Conservation (phyloP, 2,797 vertebrate genomes). For the Parambassis ranga region DNA sequence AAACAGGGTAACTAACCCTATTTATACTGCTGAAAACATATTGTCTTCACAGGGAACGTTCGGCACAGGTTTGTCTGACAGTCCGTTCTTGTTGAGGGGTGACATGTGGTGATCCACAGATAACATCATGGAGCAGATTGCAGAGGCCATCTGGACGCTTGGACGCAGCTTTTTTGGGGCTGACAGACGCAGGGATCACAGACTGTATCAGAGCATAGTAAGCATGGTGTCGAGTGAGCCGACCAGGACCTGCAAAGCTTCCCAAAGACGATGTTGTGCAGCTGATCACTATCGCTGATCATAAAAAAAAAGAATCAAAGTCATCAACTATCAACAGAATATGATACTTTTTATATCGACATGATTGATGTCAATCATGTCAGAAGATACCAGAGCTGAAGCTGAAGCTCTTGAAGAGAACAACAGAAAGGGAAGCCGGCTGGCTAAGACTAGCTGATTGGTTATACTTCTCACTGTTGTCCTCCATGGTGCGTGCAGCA, state of each 20-base stretch:
- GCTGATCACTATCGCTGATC: background rate
- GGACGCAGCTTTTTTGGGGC: slow-evolving; percentile 64
- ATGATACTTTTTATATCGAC: no score
- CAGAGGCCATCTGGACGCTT: slow-evolving; percentile 87
- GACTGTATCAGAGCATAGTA: slow-evolving; percentile 41
- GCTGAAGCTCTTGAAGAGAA: no score
- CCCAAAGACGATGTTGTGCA: background rate
- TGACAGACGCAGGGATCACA: slow-evolving; percentile 58
- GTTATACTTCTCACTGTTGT: no score
- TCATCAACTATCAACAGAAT: no score
- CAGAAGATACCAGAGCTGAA: no score
- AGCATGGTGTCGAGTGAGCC: slow-evolving; percentile 55
- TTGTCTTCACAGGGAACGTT: background rate
- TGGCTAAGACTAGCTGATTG: no score
- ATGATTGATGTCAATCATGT: no score
- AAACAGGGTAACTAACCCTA: background rate
- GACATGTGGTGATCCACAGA: slow-evolving; percentile 80
- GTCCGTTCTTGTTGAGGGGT: slow-evolving; percentile 29
- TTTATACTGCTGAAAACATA: background rate
- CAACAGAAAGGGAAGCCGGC: no score
- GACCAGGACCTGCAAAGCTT: slow-evolving; percentile 17
- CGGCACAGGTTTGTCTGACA: background rate
- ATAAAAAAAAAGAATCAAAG: no score
- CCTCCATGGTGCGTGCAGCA: no score
- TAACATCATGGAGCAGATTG: slow-evolving; percentile 81